A percentile compares a stretch with the other conserved stretches of the same genome.
Conservation (phyloP, 1,140 invertebrate species). For the Philaenus spumarius region DNA sequence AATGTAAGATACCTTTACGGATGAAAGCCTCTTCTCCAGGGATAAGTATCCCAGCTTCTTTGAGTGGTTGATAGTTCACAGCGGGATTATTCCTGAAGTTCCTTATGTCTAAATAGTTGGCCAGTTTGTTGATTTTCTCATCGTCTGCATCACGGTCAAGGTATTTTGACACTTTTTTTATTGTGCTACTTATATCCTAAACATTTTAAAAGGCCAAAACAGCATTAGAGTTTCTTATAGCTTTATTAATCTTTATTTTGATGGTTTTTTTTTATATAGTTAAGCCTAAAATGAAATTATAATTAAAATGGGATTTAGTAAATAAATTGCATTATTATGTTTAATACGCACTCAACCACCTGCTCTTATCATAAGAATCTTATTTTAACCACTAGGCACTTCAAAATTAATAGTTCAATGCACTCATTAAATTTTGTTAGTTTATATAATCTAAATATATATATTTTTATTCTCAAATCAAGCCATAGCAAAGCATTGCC, state of each 20-base stretch:
- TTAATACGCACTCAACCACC: too few relatives aligned
- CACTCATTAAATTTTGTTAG: too few relatives aligned
- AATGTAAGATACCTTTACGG: conserved; percentile 30
- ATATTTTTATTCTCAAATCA: too few relatives aligned
- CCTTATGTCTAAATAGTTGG: conserved; percentile 49
- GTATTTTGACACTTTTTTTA: conserved; percentile 46
- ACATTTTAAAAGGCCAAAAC: background rate
- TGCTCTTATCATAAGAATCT: too few relatives aligned
- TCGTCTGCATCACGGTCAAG: conserved; percentile 46
- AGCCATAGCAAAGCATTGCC: too few relatives aligned
- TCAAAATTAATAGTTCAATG: too few relatives aligned
- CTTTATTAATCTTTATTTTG: conserved; percentile 1
- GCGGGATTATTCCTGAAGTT: conserved; percentile 42
- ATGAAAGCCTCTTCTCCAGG: conserved; percentile 30
- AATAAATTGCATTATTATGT: too few relatives aligned
- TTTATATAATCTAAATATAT: too few relatives aligned
- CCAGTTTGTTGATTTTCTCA: conserved; percentile 45
- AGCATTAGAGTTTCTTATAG: background rate
- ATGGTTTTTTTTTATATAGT: background rate
- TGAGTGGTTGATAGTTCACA: conserved; percentile 32
- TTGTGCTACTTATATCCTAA: conserved; percentile 13
- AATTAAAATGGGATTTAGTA: background rate
- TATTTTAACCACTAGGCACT: too few relatives aligned
- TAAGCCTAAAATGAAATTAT: background rate
- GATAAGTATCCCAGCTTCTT: conserved; percentile 24